These are phyloP conservation scores for Syngnathoides biaculeatus DNA, from an alignment of 2,113 vertebrate species.

Conservation along the genomic window DNA sequence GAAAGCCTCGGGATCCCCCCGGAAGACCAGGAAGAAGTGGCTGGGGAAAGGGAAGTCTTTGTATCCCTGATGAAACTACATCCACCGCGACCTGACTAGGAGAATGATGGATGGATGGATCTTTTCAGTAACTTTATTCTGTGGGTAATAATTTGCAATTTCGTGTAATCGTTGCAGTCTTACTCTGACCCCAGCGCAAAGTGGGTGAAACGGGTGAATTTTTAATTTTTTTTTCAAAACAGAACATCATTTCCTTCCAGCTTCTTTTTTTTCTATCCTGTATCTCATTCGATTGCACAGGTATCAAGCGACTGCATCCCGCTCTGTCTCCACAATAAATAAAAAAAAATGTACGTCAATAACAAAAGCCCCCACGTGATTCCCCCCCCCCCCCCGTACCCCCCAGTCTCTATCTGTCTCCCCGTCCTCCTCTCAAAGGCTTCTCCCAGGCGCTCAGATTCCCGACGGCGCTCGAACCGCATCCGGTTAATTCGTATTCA, in stretches of 20 bases:
- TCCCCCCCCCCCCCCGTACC: constrained; percentile 5
- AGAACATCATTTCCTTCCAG: background rate
- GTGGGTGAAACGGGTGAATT: background rate
- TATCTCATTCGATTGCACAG: background rate
- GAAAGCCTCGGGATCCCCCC: too few species aligned
- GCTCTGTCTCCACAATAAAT: background rate
- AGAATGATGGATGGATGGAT: too few species aligned
- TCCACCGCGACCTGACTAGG: too few species aligned
- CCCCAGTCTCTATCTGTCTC: constrained; percentile 9
- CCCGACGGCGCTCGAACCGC: constrained; percentile 42
- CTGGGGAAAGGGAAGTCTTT: too few species aligned
- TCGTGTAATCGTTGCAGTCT: too few species aligned
- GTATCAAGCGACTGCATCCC: background rate
- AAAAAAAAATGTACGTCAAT: background rate
- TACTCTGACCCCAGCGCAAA: too few species aligned
- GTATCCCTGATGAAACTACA: too few species aligned
- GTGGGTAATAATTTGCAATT: too few species aligned
- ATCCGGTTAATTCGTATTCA: constrained; percentile 54
- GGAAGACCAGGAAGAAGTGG: too few species aligned
- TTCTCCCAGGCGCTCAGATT: constrained; percentile 38
- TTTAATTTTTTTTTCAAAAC: background rate
- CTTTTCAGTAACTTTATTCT: too few species aligned
- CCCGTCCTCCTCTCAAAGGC: constrained; percentile 32
- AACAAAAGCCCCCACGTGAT: background rate
- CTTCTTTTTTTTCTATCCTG: background rate